Base-by-base conservation (phyloP, 2,797 vertebrate species). In the Pelochelys cantorii region DNA sequence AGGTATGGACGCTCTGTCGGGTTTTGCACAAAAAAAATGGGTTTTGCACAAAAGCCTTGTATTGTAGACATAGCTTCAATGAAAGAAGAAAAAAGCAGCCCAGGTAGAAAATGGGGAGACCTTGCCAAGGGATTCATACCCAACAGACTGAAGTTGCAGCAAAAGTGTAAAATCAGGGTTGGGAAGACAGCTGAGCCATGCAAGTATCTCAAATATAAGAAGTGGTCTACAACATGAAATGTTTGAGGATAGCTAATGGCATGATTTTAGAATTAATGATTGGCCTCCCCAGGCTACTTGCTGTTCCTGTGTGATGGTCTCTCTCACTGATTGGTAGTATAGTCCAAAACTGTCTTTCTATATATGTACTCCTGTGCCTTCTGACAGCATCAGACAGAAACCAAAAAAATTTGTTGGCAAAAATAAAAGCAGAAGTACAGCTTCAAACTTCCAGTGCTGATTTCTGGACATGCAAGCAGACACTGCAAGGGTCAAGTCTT, bases 211-310 rank as follows among this genome's bases (percentile, higher is more conserved):
- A 13, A 75, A 11, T 48, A 25, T 48, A 48, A 25, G 37, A 68
- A 75, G 37, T 48, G 37, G 71, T 74, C 37, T 5, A 75, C 34
- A 91, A 17, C 9, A 62, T 60, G 11, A 88, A 83, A 79, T 2
- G 37, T 75, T 75, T 27, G 74, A 77, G 42, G 42, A 42, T 25
- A 7, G 3, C 74, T 52, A 48, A 4, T 89, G 88, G 88, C 34
- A 9, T 81, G 57, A 55, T 89, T 92, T 54, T 89, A 54, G 85
- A 12, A 81, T 86, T 52, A 95, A 8, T 86, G 83, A 25, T 92
- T 94, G 31, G 34, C n/a, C 34, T 71, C 68, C 18, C 34, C 68
- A 9, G 37, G 12, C 68, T 71, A 20, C 34, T 71, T 71, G 20
- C 34, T 37, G 17, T 37, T 71, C 68, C 22, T 71, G 68, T 37